These are phyloP conservation scores for Anthoscopus minutus DNA, from an alignment of 2,113 vertebrate genomes.

Conservation along the genomic window DNA sequence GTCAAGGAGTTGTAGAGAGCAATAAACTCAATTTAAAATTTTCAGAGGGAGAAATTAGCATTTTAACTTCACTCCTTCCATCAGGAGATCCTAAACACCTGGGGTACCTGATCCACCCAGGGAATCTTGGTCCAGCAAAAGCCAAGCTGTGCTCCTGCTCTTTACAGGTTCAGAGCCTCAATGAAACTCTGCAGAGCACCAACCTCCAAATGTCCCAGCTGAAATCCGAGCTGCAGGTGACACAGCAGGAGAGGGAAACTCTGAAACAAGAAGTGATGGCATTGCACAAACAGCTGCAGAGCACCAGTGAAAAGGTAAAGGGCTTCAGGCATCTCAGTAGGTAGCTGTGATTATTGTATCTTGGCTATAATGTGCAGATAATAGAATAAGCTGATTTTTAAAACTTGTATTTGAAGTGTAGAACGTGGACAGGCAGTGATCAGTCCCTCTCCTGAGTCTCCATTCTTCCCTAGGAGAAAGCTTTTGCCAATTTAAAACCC, in stretches of 20 bases:
- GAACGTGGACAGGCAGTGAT: fast-evolving
- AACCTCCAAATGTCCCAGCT: slow-evolving; percentile 76
- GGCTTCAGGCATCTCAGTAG: neutral
- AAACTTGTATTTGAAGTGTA: neutral
- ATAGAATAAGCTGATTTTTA: neutral
- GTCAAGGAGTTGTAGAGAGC: no score
- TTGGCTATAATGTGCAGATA: no score
- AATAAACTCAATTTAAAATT: neutral
- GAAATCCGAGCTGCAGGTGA: slow-evolving; percentile 74
- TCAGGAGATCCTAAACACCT: neutral
- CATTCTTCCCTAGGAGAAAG: neutral
- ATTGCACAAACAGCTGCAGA: slow-evolving; percentile 81
- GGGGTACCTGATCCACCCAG: fast-evolving
- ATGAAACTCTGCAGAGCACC: slow-evolving; percentile 74
- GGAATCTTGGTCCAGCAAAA: neutral
- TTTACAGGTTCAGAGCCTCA: slow-evolving; percentile 74
- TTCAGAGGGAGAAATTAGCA: fast-evolving
- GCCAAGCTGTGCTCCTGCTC: neutral
- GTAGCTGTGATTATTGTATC: fast-evolving
- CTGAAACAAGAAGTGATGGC: slow-evolving; percentile 80
- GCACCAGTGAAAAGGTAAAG: slow-evolving; percentile 75
- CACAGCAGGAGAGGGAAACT: slow-evolving; percentile 83
- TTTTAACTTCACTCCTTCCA: neutral
- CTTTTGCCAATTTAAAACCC: neutral
- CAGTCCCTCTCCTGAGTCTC: neutral